Conservation (phyloP, 2,888 invertebrate species). For the Aquatica leii region DNA sequence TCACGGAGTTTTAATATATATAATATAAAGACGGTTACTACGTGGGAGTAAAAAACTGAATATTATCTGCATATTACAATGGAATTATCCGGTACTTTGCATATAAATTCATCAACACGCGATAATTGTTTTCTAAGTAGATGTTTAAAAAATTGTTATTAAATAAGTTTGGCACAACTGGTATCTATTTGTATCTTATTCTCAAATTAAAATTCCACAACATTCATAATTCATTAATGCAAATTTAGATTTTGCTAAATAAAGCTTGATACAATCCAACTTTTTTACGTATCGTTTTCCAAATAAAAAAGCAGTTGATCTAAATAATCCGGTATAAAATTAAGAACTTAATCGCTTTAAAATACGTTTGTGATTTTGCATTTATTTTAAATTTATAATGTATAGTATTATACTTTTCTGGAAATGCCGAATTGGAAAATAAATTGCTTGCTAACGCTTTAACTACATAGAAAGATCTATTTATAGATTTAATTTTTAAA, state of each 20-base stretch:
- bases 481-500: too few species aligned
- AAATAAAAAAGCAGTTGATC: conserved; percentile 40
- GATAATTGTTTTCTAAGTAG: too few species aligned
- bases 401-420: conserved; percentile 23
- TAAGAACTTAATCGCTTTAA: conserved; percentile 30
- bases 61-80: too few species aligned
- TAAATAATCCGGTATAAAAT: conserved; percentile 42
- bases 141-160: conserved; percentile 25
- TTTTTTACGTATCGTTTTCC: conserved; percentile 33
- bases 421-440: conserved; percentile 22
- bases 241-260: conserved; percentile 32
- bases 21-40: conserved; percentile 10
- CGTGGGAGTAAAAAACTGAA: background rate
- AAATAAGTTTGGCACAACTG: conserved; percentile 26
- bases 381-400: conserved; percentile 34
- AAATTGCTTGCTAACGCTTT: conserved; percentile 28
- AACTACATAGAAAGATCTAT: conserved; percentile 24
- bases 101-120: conserved; percentile 22
- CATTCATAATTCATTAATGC: conserved; percentile 35
- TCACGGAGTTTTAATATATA: conserved; percentile 17
- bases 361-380: conserved; percentile 30
- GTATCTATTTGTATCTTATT: conserved; percentile 19
- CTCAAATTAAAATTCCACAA: conserved; percentile 15
- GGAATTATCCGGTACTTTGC: conserved; percentile 21
- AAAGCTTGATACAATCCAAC: conserved; percentile 21